Evolutionary conservation across 1,140 invertebrate species (phyloP).

Genomic region (Prorops nasuta): DNA sequence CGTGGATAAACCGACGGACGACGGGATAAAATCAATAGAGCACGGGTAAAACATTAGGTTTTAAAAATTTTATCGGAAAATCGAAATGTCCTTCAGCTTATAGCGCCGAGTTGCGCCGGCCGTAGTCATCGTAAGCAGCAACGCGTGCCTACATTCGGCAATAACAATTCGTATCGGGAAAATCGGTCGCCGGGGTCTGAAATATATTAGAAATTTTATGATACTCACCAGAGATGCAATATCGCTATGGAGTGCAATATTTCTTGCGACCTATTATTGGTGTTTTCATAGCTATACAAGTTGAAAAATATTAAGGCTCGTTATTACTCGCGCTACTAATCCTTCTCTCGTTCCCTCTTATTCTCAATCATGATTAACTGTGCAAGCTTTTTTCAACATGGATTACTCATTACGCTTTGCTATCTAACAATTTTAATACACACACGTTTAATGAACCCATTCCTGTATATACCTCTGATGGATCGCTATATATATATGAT

Average conservation of each 20-base stretch:
- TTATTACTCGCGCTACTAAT: too few species aligned
- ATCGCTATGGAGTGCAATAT: not conserved
- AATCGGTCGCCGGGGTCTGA: not conserved
- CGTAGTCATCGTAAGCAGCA: not conserved
- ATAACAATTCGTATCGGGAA: not conserved
- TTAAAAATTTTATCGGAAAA: conserved; percentile 16
- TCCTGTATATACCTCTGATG: too few species aligned
- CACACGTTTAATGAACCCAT: too few species aligned
- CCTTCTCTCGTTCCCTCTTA: too few species aligned
- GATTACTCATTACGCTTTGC: too few species aligned
- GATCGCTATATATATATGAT: too few species aligned
- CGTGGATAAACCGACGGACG: too few species aligned
- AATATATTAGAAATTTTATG: not conserved
- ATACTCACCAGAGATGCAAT: not conserved
- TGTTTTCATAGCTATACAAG: not conserved
- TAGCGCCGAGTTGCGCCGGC: not conserved
- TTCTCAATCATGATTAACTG: too few species aligned
- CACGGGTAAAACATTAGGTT: conserved; percentile 7
- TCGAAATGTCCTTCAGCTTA: conserved; percentile 8
- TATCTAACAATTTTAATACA: too few species aligned
- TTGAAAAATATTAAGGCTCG: too few species aligned
- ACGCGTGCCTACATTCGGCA: not conserved
- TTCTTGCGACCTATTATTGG: not conserved
- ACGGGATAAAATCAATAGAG: not conserved
- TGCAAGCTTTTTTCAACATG: too few species aligned